phyloP scores from a whole-genome alignment of 2,888 invertebrate genomes.

The Xanthia icteritia region DNA sequence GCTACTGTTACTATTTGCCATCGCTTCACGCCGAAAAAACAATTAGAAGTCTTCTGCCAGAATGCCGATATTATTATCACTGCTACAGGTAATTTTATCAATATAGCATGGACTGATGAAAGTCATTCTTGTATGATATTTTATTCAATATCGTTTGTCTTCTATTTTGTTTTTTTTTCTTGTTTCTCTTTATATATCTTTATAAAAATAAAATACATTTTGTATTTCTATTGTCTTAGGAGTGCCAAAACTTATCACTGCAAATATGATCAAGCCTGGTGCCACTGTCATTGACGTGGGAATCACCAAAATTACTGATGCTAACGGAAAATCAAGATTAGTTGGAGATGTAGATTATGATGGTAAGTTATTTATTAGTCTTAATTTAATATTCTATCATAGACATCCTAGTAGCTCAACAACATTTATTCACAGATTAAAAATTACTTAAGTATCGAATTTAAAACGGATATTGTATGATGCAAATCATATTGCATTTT shows the following conservation, averaged over 20 bases:
- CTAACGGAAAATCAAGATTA: constrained; percentile 92
- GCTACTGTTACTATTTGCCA: constrained; percentile 98
- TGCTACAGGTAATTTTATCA: constrained; percentile 91
- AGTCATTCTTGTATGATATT: not conserved
- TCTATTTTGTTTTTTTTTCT: not conserved
- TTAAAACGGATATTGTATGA: not conserved
- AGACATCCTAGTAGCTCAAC: not conserved
- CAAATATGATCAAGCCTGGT: constrained; percentile 97
- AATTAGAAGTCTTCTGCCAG: constrained; percentile 92
- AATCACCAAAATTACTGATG: constrained; percentile 93
- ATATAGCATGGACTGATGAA: not conserved
- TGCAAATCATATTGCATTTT: not conserved
- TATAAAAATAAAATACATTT: not conserved
- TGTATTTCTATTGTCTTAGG: constrained; percentile 81
- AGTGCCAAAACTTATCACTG: constrained; percentile 93
- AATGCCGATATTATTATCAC: constrained; percentile 94
- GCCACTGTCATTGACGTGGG: constrained; percentile 97
- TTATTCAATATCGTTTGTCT: not conserved
- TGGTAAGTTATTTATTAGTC: constrained; percentile 83
- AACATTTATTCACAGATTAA: not conserved
- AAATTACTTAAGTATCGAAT: not conserved
- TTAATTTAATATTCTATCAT: not conserved
- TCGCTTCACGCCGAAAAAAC: constrained; percentile 95
- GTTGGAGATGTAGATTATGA: constrained; percentile 98
- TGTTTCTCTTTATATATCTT: constrained; percentile 7